Conservation (phyloP, 2,888 invertebrate genomes). For the Lycaena phlaeas region DNA sequence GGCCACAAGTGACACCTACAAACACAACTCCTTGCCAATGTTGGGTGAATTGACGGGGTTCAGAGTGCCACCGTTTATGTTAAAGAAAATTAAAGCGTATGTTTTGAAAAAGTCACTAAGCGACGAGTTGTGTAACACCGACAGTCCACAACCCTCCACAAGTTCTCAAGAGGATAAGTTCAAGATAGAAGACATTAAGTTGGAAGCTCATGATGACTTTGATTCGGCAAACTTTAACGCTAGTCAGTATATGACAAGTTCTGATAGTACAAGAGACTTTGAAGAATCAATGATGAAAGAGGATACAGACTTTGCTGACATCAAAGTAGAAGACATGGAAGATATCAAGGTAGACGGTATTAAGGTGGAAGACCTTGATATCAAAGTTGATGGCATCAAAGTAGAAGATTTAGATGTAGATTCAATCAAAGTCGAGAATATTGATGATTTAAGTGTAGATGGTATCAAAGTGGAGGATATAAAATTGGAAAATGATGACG, state of each 20-base stretch:
- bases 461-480: slow-evolving; percentile 59
- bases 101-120: slow-evolving; percentile 57
- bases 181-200: slow-evolving; percentile 51
- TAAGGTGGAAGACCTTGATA: slow-evolving; percentile 56
- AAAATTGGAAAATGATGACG: slow-evolving; percentile 54
- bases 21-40: slow-evolving; percentile 75
- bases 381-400: slow-evolving; percentile 56
- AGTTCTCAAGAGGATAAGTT: slow-evolving; percentile 49
- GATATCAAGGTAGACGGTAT: slow-evolving; percentile 61
- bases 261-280: slow-evolving; percentile 50
- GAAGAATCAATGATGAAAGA: slow-evolving; percentile 51
- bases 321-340: slow-evolving; percentile 63
- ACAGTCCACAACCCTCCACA: slow-evolving; percentile 54
- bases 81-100: slow-evolving; percentile 80
- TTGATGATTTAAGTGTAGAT: slow-evolving; percentile 50
- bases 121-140: slow-evolving; percentile 41
- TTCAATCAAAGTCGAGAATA: slow-evolving; percentile 53
- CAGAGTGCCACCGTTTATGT: slow-evolving; percentile 81
- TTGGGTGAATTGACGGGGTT: slow-evolving; percentile 82
- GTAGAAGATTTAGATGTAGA: slow-evolving; percentile 52
- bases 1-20: slow-evolving; percentile 81
- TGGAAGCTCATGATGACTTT: slow-evolving; percentile 50
- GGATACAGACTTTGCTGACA: slow-evolving; percentile 56
- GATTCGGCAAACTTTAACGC: slow-evolving; percentile 52
- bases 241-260: slow-evolving; percentile 46